Evolutionary conservation across 2,113 vertebrate species (phyloP).

Genomic region (Sebastes schlegelii): DNA sequence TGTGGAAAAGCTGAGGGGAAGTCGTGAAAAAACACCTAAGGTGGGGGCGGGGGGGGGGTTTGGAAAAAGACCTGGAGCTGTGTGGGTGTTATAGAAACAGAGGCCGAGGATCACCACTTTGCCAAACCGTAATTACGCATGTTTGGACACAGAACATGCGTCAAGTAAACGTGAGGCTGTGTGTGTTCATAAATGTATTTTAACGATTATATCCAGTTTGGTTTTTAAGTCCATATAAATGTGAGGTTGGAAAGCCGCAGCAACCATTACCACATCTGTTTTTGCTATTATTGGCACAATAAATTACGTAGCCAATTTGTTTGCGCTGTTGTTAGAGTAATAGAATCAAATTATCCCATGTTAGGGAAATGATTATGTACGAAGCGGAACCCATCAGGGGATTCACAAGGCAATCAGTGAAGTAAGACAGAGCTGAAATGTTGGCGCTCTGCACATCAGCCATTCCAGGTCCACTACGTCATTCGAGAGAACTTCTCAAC

Average conservation of each 20-base stretch:
- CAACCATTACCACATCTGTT: conserved; percentile 78
- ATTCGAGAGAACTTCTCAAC: conserved; percentile 60
- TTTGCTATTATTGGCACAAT: conserved; percentile 80
- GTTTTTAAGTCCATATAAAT: conserved; percentile 74
- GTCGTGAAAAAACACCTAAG: conserved; percentile 30
- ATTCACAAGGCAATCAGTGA: conserved; percentile 80
- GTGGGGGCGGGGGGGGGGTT: not conserved
- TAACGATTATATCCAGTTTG: conserved; percentile 69
- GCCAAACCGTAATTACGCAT: conserved; percentile 74
- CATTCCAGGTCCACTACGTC: conserved; percentile 70
- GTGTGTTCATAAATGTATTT: conserved; percentile 71
- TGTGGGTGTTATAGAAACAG: conserved; percentile 57
- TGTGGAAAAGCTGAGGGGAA: conserved; percentile 46
- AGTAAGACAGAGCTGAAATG: conserved; percentile 76
- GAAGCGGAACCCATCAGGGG: conserved; percentile 76
- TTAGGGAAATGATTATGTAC: conserved; percentile 82
- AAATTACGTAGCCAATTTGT: conserved; percentile 82
- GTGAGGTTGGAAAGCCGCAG: conserved; percentile 68
- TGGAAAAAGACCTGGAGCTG: conserved; percentile 46
- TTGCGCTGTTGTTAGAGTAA: conserved; percentile 82
- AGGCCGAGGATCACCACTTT: conserved; percentile 51
- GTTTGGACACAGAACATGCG: conserved; percentile 71
- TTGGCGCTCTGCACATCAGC: conserved; percentile 65
- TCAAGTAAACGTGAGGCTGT: conserved; percentile 52
- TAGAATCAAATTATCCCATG: conserved; percentile 80